These are phyloP conservation scores for Acrossocheilus wenchowensis DNA, from an alignment of 2,797 vertebrate species.

Conservation along the genomic window DNA sequence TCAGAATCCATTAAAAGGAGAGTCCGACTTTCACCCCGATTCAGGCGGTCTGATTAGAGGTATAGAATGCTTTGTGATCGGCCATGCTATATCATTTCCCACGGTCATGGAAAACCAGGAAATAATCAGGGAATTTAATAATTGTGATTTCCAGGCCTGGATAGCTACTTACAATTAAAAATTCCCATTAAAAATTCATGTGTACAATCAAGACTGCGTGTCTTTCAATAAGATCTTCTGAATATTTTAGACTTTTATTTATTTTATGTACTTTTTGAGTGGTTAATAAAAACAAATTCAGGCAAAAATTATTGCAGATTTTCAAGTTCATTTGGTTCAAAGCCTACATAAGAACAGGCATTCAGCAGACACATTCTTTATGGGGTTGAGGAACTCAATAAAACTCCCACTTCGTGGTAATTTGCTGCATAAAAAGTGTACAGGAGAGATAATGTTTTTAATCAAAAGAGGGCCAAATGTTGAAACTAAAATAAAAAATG, in stretches of 20 bases:
- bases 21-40: constrained; percentile 23
- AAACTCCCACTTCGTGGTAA: not conserved
- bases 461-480: constrained; percentile 18
- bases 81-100: not conserved
- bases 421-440: not conserved
- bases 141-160: not conserved
- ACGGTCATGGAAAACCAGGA: not conserved
- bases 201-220: not conserved
- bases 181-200: not conserved
- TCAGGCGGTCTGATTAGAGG: constrained; percentile 25
- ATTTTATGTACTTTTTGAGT: not conserved
- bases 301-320: not conserved
- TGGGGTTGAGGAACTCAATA: not conserved
- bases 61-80: not conserved
- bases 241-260: not conserved
- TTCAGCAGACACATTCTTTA: not conserved
- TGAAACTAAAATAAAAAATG: constrained; percentile 12
- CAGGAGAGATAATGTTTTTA: not conserved
- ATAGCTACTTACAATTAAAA: not conserved
- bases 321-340: constrained; percentile 7
- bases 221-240: not conserved
- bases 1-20: constrained; percentile 49
- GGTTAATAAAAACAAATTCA: not conserved
- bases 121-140: not conserved
- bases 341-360: not conserved